Evolutionary conservation across 2,113 vertebrate genomes (phyloP).

Genomic region (Hippocampus mohnikei): DNA sequence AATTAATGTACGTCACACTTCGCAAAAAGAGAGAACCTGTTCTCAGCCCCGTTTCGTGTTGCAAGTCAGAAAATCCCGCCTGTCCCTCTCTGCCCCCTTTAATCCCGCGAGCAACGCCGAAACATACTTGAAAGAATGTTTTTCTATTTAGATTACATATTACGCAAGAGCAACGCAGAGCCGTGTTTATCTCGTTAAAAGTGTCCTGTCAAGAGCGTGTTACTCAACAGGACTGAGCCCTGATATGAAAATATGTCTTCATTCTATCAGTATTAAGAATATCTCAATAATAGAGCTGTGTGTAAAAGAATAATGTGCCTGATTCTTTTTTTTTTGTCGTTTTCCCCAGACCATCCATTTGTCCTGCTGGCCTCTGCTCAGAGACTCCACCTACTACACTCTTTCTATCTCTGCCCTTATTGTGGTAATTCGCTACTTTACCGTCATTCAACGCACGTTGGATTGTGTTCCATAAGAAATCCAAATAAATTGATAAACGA

Average conservation of each 20-base stretch:
- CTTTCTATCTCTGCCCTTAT: slow-evolving; percentile 89
- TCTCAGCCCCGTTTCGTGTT: slow-evolving; percentile 1
- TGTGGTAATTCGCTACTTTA: slow-evolving; percentile 77
- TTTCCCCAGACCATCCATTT: slow-evolving; percentile 79
- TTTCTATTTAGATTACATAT: slow-evolving; percentile 40
- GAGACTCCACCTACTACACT: slow-evolving; percentile 91
- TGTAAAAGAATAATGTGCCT: background rate
- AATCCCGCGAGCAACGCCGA: slow-evolving; percentile 33
- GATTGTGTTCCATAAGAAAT: background rate
- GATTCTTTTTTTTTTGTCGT: background rate
- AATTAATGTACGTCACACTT: background rate
- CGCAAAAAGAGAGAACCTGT: slow-evolving; percentile 5
- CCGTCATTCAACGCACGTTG: background rate
- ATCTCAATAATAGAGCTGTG: background rate
- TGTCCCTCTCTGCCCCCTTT: slow-evolving; percentile 16
- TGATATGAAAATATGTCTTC: background rate
- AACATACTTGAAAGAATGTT: slow-evolving; percentile 33
- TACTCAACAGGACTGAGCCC: slow-evolving; percentile 18
- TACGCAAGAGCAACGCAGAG: slow-evolving; percentile 19
- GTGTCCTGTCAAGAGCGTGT: slow-evolving; percentile 18
- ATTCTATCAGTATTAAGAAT: background rate
- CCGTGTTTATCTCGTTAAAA: slow-evolving; percentile 24
- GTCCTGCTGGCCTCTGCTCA: slow-evolving; percentile 88
- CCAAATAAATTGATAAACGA: background rate
- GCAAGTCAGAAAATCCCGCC: background rate